Evolutionary conservation across 1,140 invertebrate genomes (phyloP), one percentile per base, ranked within the genome.

Genomic region (Lasioglossum albipes): DNA sequence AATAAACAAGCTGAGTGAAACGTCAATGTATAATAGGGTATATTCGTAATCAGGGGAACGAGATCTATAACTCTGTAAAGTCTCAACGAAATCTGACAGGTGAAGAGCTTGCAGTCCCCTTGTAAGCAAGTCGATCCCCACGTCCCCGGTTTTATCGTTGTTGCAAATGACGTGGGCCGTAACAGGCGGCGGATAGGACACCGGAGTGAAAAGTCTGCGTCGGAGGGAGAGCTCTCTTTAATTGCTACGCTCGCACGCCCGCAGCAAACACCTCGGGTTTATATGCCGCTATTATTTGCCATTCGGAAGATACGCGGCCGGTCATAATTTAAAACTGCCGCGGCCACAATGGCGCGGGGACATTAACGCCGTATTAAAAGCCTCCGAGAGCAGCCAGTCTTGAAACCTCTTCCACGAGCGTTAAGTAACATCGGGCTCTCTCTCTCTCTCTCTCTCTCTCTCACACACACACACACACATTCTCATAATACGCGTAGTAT

Each of bases 351-450:
- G 71, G 78, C 62, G 41, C 66, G 49, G 45, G 68, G 73, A 70
- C 78, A 76, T 84, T 84, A 85, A 85, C 57, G 78, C 73, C 64
- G 52, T 67, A 76, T 81, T 85, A 84, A 85, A 84, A 79, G 61
- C 66, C 59, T 2, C 9, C 13, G 31, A 27, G 18, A 79, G 22
- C 52, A 69, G 73, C 68, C 70, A 76, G 71, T 62, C 65, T 69
- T 20, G 71, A 27, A 81, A 64, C 36, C 67, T 20, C 18, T 59
- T 9, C n/a, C 57, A 20, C 45, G 27, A 61, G 66, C 71, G 71
- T 57, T 82, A 45, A 68, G 36, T 84, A 83, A 83, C 77, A 66
- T 20, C 61, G 22, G 42, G 45, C 68, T 45, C 73, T 83, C 75
- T 52, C 72, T 36, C 36, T 36, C 36, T 5, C 31, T 36, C 31